Evolutionary conservation across 2,113 vertebrate genomes (phyloP), one percentile per base, ranked within the genome.

Genomic region (Alethe diademata): DNA sequence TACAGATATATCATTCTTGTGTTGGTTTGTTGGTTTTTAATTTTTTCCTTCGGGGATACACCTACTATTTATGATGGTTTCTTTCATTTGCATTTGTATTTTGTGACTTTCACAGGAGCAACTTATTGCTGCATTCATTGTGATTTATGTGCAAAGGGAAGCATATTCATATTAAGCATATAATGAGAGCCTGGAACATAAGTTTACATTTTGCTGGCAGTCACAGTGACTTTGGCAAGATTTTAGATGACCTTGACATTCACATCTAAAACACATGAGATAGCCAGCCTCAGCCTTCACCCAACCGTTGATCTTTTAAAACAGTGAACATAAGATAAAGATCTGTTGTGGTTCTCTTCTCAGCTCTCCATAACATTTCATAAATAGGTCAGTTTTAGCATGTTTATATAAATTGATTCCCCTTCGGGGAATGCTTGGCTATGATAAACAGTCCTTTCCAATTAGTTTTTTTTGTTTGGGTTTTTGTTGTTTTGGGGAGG

Each of bases 381-480:
- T 83, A 95, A 93, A 84, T 89, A 87, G 85, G 91, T 82, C 86
- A 95, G 42, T 74, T 96, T 94, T 78, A 92, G 72, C n/a, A 43
- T 83, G 93, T 87, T 94, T 91, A 92, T 93, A 96, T 78, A 88
- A 95, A 92, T 75, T 80, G 80, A 93, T 94, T 83, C 56, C n/a
- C 58, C 65, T 93, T 90, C 62, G 72, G 60, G 87, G 78, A 82
- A 84, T 84, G 35, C 33, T 69, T 3, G 6, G 33, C 87, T 91
- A 61, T 69, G 83, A 86, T 95, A 96, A 93, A 95, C n/a, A 66
- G 51, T 86, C 92, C 80, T 79, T 88, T 96, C 42, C 61, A 81
- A 95, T 86, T 93, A 95, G 42, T 8, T 26, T 51, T 28, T 53
- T 53, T 53, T 53, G 15, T 93, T 88, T 80, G 28, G 48, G 14